Evolutionary conservation across 1,140 invertebrate species (phyloP).

Genomic region (Drosophila repletoides): DNA sequence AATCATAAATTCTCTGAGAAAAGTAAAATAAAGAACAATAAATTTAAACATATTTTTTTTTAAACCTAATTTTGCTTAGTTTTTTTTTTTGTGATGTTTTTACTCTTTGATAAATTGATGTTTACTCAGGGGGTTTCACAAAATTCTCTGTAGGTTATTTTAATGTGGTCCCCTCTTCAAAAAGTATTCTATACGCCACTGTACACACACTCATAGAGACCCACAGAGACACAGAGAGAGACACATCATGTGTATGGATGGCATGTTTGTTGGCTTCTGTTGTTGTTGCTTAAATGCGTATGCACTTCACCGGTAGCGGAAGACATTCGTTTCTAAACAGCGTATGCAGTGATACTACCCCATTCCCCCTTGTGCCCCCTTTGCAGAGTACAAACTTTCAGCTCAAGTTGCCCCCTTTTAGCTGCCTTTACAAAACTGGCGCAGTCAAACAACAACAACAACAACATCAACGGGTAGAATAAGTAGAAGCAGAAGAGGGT

Average conservation of each 20-base stretch:
- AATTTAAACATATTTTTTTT: too few relatives aligned
- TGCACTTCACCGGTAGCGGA: slow-evolving; percentile 51
- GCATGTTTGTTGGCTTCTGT: slow-evolving; percentile 4
- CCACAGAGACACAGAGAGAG: background rate
- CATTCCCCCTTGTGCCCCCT: background rate
- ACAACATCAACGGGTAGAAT: slow-evolving; percentile 15
- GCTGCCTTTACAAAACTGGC: slow-evolving; percentile 22
- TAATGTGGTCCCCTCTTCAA: too few relatives aligned
- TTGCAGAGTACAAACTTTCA: too few relatives aligned
- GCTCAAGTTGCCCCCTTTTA: background rate
- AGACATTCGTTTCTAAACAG: slow-evolving; percentile 52
- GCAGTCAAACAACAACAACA: slow-evolving; percentile 29
- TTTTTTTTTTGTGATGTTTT: too few relatives aligned
- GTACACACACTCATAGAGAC: background rate
- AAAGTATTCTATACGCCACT: background rate
- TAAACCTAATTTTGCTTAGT: too few relatives aligned
- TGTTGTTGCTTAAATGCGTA: slow-evolving; percentile 52
- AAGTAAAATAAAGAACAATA: too few relatives aligned
- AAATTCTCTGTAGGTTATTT: too few relatives aligned
- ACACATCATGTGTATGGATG: background rate
- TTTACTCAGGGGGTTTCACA: too few relatives aligned
- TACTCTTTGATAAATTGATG: too few relatives aligned
- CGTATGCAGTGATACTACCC: slow-evolving; percentile 31
- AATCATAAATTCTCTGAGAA: too few relatives aligned
- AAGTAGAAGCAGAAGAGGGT: too few relatives aligned